phyloP scores from a whole-genome alignment of 1,140 invertebrate species.

The Hestina assimilis region DNA sequence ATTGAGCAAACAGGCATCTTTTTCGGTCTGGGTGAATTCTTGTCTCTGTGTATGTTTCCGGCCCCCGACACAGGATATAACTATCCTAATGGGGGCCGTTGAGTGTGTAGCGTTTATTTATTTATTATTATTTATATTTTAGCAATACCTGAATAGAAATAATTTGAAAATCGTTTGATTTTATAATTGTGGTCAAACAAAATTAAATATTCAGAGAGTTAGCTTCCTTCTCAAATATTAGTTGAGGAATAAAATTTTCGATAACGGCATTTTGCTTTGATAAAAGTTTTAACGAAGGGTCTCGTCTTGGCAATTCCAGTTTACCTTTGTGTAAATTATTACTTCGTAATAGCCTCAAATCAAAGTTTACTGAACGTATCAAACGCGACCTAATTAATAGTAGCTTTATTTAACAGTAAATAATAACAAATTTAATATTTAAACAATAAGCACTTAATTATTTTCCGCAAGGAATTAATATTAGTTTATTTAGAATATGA shows the following conservation, averaged over 20 bases:
- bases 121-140: too few species aligned
- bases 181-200: not conserved
- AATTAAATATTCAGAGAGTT: slow-evolving; percentile 1
- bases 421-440: too few species aligned
- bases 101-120: too few species aligned
- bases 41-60: too few species aligned
- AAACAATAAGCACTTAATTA: too few species aligned
- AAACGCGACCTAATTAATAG: too few species aligned
- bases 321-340: slow-evolving; percentile 21
- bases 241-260: slow-evolving; percentile 22
- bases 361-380: not conserved
- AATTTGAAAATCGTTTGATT: not conserved
- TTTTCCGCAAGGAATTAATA: not conserved
- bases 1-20: too few species aligned
- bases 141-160: too few species aligned
- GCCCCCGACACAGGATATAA: too few species aligned
- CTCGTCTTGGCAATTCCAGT: slow-evolving; percentile 14
- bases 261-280: slow-evolving; percentile 14
- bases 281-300: slow-evolving; percentile 24
- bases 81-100: too few species aligned
- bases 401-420: not conserved
- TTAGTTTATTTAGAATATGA: too few species aligned
- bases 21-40: too few species aligned
- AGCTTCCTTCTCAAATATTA: slow-evolving; percentile 13
- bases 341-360: slow-evolving; percentile 15